phyloP scores from a whole-genome alignment of 1,140 invertebrate species.

The Lepidurus packardi region DNA sequence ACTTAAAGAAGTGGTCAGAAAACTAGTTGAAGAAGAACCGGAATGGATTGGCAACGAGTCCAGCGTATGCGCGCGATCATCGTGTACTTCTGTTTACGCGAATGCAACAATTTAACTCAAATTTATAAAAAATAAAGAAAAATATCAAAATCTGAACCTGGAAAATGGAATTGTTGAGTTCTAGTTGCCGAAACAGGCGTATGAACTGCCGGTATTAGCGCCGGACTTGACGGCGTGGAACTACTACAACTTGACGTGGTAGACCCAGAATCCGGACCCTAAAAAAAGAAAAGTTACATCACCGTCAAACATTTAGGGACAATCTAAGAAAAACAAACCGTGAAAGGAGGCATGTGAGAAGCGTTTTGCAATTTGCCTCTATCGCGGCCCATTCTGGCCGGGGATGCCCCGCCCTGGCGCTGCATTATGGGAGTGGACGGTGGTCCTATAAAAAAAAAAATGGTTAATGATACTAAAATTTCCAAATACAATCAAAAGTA shows the following conservation, averaged over 20 bases:
- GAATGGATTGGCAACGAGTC: constrained; percentile 26
- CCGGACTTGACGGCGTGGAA: constrained; percentile 90
- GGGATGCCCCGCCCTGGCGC: constrained; percentile 11
- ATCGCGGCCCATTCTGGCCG: neutral
- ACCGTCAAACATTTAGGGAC: neutral
- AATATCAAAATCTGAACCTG: constrained; percentile 51
- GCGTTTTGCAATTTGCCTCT: neutral
- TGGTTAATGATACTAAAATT: neutral
- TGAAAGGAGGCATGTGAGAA: constrained; percentile 16
- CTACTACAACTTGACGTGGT: constrained; percentile 94
- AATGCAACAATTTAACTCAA: neutral
- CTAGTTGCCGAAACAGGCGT: constrained; percentile 51
- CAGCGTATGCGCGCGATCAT: constrained; percentile 31
- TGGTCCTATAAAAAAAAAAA: neutral
- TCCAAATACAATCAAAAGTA: neutral
- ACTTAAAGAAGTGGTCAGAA: neutral
- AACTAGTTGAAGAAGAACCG: neutral
- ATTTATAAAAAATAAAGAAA: neutral
- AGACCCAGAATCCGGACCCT: constrained; percentile 71
- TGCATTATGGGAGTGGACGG: constrained; percentile 28
- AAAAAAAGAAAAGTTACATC: neutral
- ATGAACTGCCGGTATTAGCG: constrained; percentile 52
- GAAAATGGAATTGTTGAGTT: constrained; percentile 75
- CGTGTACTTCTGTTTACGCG: constrained; percentile 25
- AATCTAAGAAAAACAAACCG: neutral